These are phyloP conservation scores for Barbus barbus DNA, from an alignment of 2,113 vertebrate genomes.

Conservation along the genomic window DNA sequence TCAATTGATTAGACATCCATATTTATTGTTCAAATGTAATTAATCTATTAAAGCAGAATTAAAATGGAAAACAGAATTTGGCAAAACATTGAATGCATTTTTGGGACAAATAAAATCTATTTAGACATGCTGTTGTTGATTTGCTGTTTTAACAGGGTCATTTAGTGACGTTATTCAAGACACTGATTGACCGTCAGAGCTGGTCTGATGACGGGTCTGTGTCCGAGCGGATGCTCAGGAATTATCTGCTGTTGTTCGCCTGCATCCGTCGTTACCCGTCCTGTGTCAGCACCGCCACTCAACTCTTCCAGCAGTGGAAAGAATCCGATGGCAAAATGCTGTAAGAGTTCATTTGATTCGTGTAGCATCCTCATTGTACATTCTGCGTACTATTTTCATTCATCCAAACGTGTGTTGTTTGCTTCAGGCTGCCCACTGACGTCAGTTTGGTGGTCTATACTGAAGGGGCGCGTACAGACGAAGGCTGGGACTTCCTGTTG, in stretches of 20 bases:
- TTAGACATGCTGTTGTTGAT: not conserved
- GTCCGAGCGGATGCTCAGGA: slow-evolving; percentile 79
- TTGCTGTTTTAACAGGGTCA: slow-evolving; percentile 71
- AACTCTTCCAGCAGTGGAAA: slow-evolving; percentile 81
- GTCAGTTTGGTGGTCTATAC: slow-evolving; percentile 81
- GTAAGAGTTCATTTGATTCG: slow-evolving; percentile 65
- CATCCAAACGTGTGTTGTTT: not conserved
- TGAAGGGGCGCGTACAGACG: slow-evolving; percentile 77
- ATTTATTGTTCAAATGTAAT: not conserved
- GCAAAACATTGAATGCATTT: not conserved
- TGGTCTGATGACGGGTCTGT: slow-evolving; percentile 83
- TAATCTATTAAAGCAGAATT: not conserved
- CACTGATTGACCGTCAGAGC: slow-evolving; percentile 80
- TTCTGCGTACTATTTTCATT: not conserved
- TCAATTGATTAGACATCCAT: not conserved
- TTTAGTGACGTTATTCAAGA: slow-evolving; percentile 79
- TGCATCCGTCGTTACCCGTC: slow-evolving; percentile 79
- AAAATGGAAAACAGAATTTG: not conserved
- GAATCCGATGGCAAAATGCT: slow-evolving; percentile 79
- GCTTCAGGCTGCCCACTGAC: slow-evolving; percentile 80
- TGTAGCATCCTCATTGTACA: not conserved
- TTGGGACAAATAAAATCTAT: no score
- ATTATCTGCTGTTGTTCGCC: slow-evolving; percentile 78
- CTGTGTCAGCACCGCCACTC: slow-evolving; percentile 77
- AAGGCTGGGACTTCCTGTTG: slow-evolving; percentile 88